Conservation (phyloP, 2,113 vertebrate genomes). For the Chaetodon auriga region DNA sequence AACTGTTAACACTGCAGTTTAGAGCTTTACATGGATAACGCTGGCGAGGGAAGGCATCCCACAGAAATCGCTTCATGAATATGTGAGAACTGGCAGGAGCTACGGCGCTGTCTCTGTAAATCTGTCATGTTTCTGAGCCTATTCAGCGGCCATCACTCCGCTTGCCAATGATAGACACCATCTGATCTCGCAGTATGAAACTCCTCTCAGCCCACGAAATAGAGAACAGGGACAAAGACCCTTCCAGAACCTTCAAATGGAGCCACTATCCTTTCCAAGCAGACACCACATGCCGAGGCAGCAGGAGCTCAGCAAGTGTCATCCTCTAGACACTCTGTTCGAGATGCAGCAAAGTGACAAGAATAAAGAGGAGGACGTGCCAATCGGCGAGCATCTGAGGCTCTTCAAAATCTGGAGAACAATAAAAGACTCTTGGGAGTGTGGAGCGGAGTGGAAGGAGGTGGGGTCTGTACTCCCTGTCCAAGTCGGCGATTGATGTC, state of each 20-base stretch:
- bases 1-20: conserved; percentile 52
- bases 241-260: conserved; percentile 79
- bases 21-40: conserved; percentile 26
- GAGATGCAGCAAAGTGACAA: conserved; percentile 69
- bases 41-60: conserved; percentile 32
- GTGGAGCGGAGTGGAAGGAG: conserved; percentile 54
- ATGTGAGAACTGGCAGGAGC: conserved; percentile 75
- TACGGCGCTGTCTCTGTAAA: conserved; percentile 64
- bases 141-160: conserved; percentile 62
- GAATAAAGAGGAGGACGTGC: conserved; percentile 65
- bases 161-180: conserved; percentile 77
- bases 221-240: conserved; percentile 72
- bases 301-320: conserved; percentile 83
- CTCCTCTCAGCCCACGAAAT: conserved; percentile 69
- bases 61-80: conserved; percentile 68
- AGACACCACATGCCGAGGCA: conserved; percentile 79
- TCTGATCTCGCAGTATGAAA: conserved; percentile 79
- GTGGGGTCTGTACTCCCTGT: conserved; percentile 51
- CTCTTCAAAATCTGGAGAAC: conserved; percentile 76
- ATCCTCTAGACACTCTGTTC: conserved; percentile 78
- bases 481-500: conserved; percentile 80
- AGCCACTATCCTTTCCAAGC: conserved; percentile 73
- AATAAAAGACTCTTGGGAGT: conserved; percentile 76
- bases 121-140: conserved; percentile 74
- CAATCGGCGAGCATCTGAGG: conserved; percentile 72